Percentiles rank a stretch among this genome's conserved stretches.
These are phyloP conservation scores for Drosophila ambigua DNA, from an alignment of 1,140 invertebrate genomes.

Conservation along the genomic window DNA sequence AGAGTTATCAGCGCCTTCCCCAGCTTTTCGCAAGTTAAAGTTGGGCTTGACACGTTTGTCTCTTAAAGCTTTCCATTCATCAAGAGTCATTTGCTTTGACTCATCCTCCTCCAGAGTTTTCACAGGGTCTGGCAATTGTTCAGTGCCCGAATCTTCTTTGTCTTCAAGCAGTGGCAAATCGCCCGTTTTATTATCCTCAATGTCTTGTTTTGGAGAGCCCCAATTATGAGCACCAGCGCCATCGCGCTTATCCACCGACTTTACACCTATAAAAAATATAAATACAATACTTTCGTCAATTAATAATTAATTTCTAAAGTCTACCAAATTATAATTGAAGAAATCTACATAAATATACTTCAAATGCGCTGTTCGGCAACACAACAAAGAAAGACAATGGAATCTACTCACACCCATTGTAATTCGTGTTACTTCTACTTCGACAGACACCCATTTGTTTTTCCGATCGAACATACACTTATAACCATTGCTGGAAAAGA, in stretches of 20 bases:
- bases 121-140: conserved; percentile 84
- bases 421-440: no score
- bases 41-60: conserved; percentile 90
- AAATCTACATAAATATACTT: no score
- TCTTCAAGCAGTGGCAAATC: conserved; percentile 79
- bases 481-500: no score
- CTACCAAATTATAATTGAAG: no score
- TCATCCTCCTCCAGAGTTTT: conserved; percentile 87
- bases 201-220: conserved; percentile 96
- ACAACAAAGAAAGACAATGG: no score
- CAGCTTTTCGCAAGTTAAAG: conserved; percentile 95
- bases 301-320: background rate
- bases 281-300: background rate
- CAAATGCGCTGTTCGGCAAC: no score
- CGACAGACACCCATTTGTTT: no score
- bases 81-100: conserved; percentile 91
- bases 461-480: no score
- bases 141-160: conserved; percentile 84
- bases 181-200: conserved; percentile 87
- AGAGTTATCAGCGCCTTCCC: conserved; percentile 94
- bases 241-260: conserved; percentile 96
- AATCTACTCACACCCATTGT: no score
- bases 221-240: conserved; percentile 97
- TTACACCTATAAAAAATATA: conserved; percentile 87
- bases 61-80: conserved; percentile 94